Percentiles rank a stretch among this genome's conserved stretches.
These are phyloP conservation scores for Sylvicola fuscatus DNA, from an alignment of 2,888 invertebrate species.

Conservation along the genomic window DNA sequence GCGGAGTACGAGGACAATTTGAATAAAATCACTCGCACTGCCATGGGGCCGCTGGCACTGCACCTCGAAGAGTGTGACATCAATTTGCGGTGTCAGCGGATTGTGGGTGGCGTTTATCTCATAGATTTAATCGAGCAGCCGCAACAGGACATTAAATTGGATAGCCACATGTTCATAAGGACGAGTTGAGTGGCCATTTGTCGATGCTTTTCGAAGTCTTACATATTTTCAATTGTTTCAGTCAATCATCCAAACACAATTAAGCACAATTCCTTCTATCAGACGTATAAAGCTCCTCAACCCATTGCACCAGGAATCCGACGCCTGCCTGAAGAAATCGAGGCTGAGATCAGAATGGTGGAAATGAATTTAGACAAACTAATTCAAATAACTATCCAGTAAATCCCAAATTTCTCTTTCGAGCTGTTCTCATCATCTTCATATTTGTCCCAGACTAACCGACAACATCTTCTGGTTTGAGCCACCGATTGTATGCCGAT, in stretches of 20 bases:
- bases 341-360: constrained; percentile 50
- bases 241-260: constrained; percentile 29
- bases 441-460: constrained; percentile 32
- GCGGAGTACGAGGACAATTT: constrained; percentile 23
- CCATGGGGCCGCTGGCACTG: constrained; percentile 18
- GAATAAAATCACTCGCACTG: constrained; percentile 17
- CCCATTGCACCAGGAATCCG: constrained; percentile 42
- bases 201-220: too few relatives aligned
- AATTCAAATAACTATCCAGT: constrained; percentile 49
- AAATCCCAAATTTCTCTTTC: constrained; percentile 13
- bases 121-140: constrained; percentile 56
- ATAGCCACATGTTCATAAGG: constrained; percentile 19
- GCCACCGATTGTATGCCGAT: constrained; percentile 53
- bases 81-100: constrained; percentile 51
- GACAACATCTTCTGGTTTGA: constrained; percentile 56
- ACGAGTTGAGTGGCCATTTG: too few relatives aligned
- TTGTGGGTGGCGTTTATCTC: constrained; percentile 57
- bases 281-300: constrained; percentile 45
- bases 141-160: constrained; percentile 35
- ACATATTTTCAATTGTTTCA: constrained; percentile 8
- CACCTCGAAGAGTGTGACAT: constrained; percentile 34
- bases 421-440: neutral
- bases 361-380: constrained; percentile 56
- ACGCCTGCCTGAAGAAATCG: constrained; percentile 58
- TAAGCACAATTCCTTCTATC: constrained; percentile 36